A percentile compares a stretch with the other conserved stretches of the same genome.
phyloP scores from a whole-genome alignment of 2,888 invertebrate species.

The Caenorhabditis sp. region DNA sequence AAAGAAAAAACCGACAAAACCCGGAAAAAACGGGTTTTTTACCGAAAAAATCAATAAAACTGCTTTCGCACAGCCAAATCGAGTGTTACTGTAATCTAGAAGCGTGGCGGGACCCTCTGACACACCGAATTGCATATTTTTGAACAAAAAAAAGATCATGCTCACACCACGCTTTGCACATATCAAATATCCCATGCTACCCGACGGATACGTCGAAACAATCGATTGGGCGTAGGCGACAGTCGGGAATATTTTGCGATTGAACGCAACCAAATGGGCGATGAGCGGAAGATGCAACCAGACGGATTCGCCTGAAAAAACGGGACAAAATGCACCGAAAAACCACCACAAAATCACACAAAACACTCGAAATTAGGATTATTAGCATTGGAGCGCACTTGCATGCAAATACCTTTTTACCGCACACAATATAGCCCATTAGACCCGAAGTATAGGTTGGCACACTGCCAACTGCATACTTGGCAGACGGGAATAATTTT shows the following conservation, averaged over 20 bases:
- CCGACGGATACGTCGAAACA: constrained; percentile 97
- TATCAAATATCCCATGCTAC: constrained; percentile 95
- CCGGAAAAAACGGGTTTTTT: too few relatives aligned
- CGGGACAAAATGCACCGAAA: too few relatives aligned
- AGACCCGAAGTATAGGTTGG: constrained; percentile 97
- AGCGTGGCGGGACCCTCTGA: too few relatives aligned
- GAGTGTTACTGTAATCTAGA: not conserved
- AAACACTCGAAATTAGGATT: constrained; percentile 6
- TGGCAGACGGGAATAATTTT: constrained; percentile 89
- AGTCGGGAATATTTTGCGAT: constrained; percentile 89
- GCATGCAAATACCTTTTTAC: constrained; percentile 84
- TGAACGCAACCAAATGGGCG: constrained; percentile 88
- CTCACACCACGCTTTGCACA: constrained; percentile 87
- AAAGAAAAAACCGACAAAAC: too few relatives aligned
- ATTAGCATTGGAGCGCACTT: not conserved
- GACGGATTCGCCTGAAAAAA: constrained; percentile 88
- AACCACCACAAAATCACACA: constrained; percentile 9
- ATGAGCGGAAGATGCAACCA: constrained; percentile 90
- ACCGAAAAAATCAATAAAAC: too few relatives aligned
- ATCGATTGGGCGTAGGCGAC: constrained; percentile 90
- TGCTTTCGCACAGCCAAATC: too few relatives aligned
- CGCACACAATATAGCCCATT: constrained; percentile 94
- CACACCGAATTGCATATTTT: too few relatives aligned
- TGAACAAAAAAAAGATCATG: not conserved
- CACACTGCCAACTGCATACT: constrained; percentile 91